Percentiles rank a stretch among this genome's conserved stretches.
Evolutionary conservation across 2,113 vertebrate genomes (phyloP).

Genomic region (Peromyscus maniculatus): DNA sequence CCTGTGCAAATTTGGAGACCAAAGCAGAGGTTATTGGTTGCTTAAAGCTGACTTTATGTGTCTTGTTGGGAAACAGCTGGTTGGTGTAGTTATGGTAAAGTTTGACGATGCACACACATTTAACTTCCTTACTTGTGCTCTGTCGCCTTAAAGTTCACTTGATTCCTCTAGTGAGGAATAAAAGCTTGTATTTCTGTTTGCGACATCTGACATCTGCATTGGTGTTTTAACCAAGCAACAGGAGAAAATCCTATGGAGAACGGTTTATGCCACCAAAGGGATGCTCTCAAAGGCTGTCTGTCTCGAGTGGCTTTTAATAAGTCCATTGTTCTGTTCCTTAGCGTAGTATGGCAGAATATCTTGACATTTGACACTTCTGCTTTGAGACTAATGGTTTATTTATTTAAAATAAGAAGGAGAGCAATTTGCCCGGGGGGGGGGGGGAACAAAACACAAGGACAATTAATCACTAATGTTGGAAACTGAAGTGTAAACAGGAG

Average conservation of each 20-base stretch:
- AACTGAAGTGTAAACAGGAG: constrained; percentile 80
- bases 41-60: not conserved
- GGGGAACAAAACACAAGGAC: constrained; percentile 76
- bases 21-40: not conserved
- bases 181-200: constrained; percentile 16
- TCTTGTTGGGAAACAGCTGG: not conserved
- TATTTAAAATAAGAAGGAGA: constrained; percentile 81
- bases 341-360: constrained; percentile 66
- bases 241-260: constrained; percentile 29
- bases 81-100: not conserved
- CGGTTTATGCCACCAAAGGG: constrained; percentile 42
- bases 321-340: constrained; percentile 72
- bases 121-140: not conserved
- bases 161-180: constrained; percentile 10
- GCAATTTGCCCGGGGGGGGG: constrained; percentile 73
- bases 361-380: constrained; percentile 81
- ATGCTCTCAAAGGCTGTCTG: constrained; percentile 46
- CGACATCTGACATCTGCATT: not conserved
- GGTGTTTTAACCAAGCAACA: not conserved
- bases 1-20: not conserved
- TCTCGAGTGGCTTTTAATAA: constrained; percentile 66
- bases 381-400: constrained; percentile 81
- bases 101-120: not conserved
- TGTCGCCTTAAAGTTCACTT: not conserved
- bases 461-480: constrained; percentile 80